phyloP scores from a whole-genome alignment of 2,888 invertebrate genomes.

The Ophonus ardosiacus region DNA sequence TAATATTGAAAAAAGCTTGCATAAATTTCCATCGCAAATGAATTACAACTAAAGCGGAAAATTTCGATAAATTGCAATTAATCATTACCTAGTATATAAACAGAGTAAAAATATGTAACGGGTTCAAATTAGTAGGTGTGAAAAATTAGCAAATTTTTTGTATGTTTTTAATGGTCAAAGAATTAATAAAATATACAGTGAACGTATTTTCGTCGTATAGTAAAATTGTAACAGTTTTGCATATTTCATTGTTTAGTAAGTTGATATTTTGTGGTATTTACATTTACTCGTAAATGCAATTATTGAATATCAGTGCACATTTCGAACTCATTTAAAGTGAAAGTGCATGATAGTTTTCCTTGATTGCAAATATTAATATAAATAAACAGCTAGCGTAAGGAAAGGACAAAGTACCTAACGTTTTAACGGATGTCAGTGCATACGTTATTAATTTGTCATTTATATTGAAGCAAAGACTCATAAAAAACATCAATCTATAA shows the following conservation, averaged over 20 bases:
- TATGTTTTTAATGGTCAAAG: not conserved
- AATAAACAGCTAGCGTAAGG: constrained; percentile 12
- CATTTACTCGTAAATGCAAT: constrained; percentile 11
- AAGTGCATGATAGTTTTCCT: constrained; percentile 49
- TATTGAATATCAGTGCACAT: constrained; percentile 27
- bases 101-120: not conserved
- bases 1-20: constrained; percentile 53
- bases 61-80: constrained; percentile 7
- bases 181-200: constrained; percentile 4
- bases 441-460: constrained; percentile 5
- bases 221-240: not conserved
- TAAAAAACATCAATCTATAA: no score
- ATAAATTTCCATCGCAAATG: constrained; percentile 53
- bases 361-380: constrained; percentile 52
- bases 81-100: not conserved
- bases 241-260: not conserved
- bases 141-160: not conserved
- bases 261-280: not conserved
- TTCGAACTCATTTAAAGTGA: constrained; percentile 48
- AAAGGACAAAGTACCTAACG: constrained; percentile 32
- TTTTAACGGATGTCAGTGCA: constrained; percentile 16
- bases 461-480: not conserved
- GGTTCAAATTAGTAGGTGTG: not conserved
- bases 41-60: constrained; percentile 47
- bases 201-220: not conserved